Evolutionary conservation across 2,113 vertebrate genomes (phyloP).

Genomic region (Cathartes aura): DNA sequence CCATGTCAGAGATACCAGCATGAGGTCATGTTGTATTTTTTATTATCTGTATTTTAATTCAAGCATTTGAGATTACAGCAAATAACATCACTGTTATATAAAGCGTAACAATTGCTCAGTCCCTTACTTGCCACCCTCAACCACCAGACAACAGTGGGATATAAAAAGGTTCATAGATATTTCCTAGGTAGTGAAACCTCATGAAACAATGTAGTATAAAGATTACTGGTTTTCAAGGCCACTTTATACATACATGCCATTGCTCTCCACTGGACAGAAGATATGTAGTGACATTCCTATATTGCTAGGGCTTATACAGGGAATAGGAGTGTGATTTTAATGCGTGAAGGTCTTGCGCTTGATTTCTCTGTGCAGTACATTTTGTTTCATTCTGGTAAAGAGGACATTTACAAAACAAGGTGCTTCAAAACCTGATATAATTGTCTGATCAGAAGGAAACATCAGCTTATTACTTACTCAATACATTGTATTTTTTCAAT

Average conservation of each 20-base stretch:
- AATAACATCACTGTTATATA: background rate
- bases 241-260: background rate
- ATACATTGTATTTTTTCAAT: background rate
- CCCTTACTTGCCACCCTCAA: background rate
- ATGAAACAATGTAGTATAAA: background rate
- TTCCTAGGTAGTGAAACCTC: background rate
- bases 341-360: background rate
- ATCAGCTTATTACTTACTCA: background rate
- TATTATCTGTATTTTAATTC: background rate
- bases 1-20: background rate
- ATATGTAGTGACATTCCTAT: background rate
- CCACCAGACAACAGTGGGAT: background rate
- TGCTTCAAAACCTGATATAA: background rate
- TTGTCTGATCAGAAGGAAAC: background rate
- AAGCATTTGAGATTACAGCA: background rate
- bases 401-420: background rate
- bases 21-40: background rate
- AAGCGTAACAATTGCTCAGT: background rate
- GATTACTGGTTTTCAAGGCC: background rate
- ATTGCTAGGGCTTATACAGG: background rate
- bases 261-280: background rate
- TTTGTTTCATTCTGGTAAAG: background rate
- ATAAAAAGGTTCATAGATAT: background rate
- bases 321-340: background rate
- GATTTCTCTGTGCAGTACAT: background rate